These are phyloP conservation scores for Steinernema hermaphroditum DNA, from an alignment of 2,888 invertebrate species.

Conservation along the genomic window DNA sequence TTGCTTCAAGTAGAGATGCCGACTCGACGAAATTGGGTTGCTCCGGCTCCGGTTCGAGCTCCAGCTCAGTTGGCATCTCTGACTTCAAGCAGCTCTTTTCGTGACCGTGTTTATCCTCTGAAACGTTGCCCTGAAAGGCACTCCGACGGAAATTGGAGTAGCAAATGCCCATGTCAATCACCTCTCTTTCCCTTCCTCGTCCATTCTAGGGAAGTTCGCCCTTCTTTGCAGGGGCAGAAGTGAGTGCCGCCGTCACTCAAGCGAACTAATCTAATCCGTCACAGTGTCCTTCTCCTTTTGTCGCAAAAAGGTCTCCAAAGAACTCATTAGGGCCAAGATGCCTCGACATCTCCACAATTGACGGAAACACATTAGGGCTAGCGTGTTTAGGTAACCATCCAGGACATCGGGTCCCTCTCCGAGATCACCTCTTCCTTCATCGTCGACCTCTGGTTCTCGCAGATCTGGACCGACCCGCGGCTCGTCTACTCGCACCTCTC, in stretches of 20 bases:
- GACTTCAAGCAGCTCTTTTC: no score
- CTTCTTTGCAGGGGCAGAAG: neutral
- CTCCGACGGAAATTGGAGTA: no score
- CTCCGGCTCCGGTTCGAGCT: no score
- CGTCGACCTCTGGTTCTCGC: slow-evolving; percentile 49
- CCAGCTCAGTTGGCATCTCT: no score
- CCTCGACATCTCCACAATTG: neutral
- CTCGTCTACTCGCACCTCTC: slow-evolving; percentile 45
- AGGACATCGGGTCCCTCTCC: slow-evolving; percentile 47
- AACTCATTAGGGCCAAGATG: neutral
- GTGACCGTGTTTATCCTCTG: no score
- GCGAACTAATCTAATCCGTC: slow-evolving; percentile 6
- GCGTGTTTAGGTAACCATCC: slow-evolving; percentile 40
- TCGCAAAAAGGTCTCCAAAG: neutral
- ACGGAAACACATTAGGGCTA: no score
- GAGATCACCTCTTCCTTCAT: slow-evolving; percentile 48
- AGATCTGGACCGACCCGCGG: slow-evolving; percentile 46
- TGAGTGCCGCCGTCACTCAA: slow-evolving; percentile 14
- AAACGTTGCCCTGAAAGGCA: no score
- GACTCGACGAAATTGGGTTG: no score
- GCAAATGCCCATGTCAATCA: no score
- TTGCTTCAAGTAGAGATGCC: no score
- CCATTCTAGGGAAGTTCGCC: no score
- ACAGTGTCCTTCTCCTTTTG: neutral
- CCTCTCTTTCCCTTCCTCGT: no score